These are phyloP conservation scores for Pseudopodoces humilis DNA, from an alignment of 2,113 vertebrate genomes.

Conservation along the genomic window DNA sequence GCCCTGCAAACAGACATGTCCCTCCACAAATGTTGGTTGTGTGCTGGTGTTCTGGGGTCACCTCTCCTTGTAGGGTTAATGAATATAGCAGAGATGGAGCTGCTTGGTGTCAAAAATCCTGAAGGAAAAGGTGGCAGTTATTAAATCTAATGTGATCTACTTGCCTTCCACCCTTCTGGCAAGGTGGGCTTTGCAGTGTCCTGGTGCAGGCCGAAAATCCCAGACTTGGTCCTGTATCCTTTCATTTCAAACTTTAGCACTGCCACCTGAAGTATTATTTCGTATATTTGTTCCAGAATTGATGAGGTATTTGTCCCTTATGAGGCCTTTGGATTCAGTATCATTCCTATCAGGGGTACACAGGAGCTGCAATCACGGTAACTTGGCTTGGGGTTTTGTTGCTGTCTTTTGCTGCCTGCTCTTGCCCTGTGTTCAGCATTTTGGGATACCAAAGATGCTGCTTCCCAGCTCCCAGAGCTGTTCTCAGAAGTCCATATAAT, in stretches of 20 bases:
- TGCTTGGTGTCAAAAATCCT: background rate
- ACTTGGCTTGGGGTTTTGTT: background rate
- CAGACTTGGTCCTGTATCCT: background rate
- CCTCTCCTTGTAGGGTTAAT: background rate
- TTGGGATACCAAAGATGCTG: background rate
- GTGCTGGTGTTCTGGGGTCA: background rate
- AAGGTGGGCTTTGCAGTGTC: background rate
- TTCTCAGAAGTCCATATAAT: background rate
- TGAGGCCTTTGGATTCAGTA: background rate
- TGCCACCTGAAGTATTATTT: background rate
- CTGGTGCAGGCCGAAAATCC: background rate
- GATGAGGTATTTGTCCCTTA: fast-evolving
- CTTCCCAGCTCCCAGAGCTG: background rate
- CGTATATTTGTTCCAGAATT: background rate
- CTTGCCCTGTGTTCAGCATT: background rate
- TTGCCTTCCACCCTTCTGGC: background rate
- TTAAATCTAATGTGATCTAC: background rate
- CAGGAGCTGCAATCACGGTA: fast-evolving
- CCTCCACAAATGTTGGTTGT: background rate
- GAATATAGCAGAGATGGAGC: background rate
- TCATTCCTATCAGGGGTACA: background rate
- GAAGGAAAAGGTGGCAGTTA: background rate
- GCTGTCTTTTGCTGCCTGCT: background rate
- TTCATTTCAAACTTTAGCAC: background rate
- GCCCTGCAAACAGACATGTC: background rate